These are phyloP conservation scores for Odontesthes bonariensis DNA, from an alignment of 2,113 vertebrate species.

Conservation along the genomic window DNA sequence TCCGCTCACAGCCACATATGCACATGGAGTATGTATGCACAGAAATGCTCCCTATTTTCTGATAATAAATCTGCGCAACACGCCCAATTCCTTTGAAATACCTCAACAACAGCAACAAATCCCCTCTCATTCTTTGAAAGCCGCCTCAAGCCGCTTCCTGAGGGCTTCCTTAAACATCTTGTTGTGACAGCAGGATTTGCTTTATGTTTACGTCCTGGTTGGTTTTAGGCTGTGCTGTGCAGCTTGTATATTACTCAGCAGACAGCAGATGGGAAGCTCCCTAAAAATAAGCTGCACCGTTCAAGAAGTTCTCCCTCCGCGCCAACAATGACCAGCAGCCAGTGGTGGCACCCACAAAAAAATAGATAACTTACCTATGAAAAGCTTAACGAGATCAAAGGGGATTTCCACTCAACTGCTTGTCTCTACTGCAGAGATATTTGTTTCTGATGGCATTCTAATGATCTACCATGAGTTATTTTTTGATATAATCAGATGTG, in stretches of 20 bases:
- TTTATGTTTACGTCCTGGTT: neutral
- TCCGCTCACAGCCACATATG: neutral
- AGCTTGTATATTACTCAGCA: slow-evolving; percentile 38
- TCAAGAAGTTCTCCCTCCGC: slow-evolving; percentile 13
- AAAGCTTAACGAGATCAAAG: slow-evolving; percentile 17
- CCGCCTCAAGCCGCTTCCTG: slow-evolving; percentile 6
- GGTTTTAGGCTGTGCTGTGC: slow-evolving; percentile 34
- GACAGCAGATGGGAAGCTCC: slow-evolving; percentile 24
- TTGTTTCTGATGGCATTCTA: slow-evolving; percentile 12
- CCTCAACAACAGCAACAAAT: slow-evolving; percentile 3
- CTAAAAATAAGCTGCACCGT: slow-evolving; percentile 36
- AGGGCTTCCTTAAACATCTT: slow-evolving; percentile 12
- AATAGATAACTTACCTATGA: neutral
- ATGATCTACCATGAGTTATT: slow-evolving; percentile 12
- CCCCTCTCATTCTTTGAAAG: slow-evolving; percentile 14
- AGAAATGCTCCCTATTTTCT: neutral
- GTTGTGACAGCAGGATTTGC: slow-evolving; percentile 23
- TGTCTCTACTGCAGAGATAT: neutral
- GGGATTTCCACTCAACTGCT: neutral
- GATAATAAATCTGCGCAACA: neutral
- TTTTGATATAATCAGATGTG: slow-evolving; percentile 10
- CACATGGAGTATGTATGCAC: neutral
- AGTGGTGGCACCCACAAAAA: too few relatives aligned
- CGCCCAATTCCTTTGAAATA: neutral
- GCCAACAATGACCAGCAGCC: neutral